A percentile compares a stretch with the other conserved stretches of the same genome.
Evolutionary conservation across 37 sponge, comb jelly and placozoan species (phyloP).

Genomic region (Spongilla lacustris): DNA sequence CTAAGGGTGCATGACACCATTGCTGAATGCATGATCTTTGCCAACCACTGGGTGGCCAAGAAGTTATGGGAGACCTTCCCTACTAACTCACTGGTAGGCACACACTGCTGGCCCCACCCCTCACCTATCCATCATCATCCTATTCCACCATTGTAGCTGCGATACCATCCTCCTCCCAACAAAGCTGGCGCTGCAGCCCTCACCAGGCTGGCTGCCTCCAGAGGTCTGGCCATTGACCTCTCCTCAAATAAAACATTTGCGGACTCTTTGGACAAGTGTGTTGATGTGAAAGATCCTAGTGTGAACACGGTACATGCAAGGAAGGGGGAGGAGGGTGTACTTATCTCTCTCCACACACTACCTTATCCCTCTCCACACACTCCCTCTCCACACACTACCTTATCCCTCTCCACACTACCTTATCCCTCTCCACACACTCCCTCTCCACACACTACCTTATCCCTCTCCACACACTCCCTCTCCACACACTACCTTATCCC

Average conservation of each 20-base stretch:
- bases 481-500: neutral
- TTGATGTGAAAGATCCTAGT: constrained; percentile 42
- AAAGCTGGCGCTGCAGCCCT: constrained; percentile 13
- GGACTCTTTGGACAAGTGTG: constrained; percentile 54
- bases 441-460: too few species aligned
- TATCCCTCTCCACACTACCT: neutral
- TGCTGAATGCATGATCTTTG: constrained; percentile 88
- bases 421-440: too few species aligned
- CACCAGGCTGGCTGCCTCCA: constrained; percentile 30
- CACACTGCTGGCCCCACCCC: too few species aligned
- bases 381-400: neutral
- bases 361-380: neutral
- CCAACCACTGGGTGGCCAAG: constrained; percentile 84
- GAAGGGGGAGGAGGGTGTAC: neutral
- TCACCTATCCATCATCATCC: neutral
- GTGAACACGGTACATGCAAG: constrained; percentile 44
- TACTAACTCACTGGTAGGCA: constrained; percentile 53
- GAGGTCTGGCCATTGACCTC: constrained; percentile 27
- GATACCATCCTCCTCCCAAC: constrained; percentile 39
- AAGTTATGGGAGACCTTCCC: constrained; percentile 51
- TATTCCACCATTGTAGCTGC: constrained; percentile 24
- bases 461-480: too few species aligned
- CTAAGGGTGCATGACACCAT: constrained; percentile 74
- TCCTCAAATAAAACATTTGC: constrained; percentile 64
- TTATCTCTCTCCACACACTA: neutral